Base-by-base conservation (phyloP, 2,888 invertebrate genomes). In the Orthosia cruda region DNA sequence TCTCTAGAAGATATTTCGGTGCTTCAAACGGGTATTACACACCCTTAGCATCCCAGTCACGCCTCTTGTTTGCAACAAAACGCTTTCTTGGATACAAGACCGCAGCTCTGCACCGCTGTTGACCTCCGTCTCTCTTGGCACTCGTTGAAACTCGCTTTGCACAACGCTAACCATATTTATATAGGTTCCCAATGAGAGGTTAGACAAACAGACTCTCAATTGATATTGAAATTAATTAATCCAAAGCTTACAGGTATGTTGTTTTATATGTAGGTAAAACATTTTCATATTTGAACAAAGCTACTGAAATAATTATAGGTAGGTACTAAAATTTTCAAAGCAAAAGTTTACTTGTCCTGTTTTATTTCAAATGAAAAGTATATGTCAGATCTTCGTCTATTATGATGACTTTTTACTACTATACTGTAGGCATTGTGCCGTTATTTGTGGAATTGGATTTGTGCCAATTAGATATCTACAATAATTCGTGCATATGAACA, bases 401-500 rank as follows among this genome's bases (percentile, higher is more conserved):
- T 76, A 69, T 73, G 74, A 78, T 80, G 62, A 79, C 67, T 86
- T 86, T 86, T 86, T 83, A 79, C 74, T 85, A 66, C 66, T 80
- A 74, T 82, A 69, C 65, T 83, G 84, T 84, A 84, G 84, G 86
- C 81, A 85, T 86, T 85, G 74, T 86, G 69, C 58, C 23, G 74
- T 74, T 87, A 87, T 85, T 87, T 79, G 66, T 69, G 59, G 75
- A 80, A 64, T 80, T 87, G 87, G 87, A 75, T 66, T 55, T 45
- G 32, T 74, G 87, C 87, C 87, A 87, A 87, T 84, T 87, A 86
- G 67, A 67, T 78, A 81, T 77, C 67, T 73, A 71, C 72, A 81
- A 76, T 74, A 77, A 79, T 75, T 75, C 74, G 68, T 77, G 63
- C 71, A 68, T 78, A 57, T 23, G 63, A 75, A 74, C 74, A 66